Evolutionary conservation across 2,888 invertebrate genomes (phyloP).

Genomic region (Arge pagana): DNA sequence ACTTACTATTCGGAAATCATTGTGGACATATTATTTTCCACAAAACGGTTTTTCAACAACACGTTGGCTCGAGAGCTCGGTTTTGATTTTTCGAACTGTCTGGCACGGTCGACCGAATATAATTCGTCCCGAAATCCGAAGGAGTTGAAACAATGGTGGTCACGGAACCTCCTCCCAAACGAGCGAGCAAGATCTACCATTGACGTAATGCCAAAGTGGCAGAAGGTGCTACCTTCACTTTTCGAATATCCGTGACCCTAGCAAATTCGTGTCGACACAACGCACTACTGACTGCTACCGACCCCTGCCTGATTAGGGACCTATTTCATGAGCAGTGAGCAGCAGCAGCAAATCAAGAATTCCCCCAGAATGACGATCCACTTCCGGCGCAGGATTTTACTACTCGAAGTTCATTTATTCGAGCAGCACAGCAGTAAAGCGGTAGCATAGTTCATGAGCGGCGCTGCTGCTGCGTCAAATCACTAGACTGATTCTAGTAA

Average conservation of each 20-base stretch:
- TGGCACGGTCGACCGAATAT: background rate
- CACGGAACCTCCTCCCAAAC: conserved; percentile 51
- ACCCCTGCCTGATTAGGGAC: no score
- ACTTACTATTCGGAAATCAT: conserved; percentile 62
- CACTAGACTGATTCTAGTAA: no score
- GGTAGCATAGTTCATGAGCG: no score
- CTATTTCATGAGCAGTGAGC: no score
- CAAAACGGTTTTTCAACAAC: conserved; percentile 8
- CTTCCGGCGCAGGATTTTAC: no score
- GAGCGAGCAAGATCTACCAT: conserved; percentile 46
- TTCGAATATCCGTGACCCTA: conserved; percentile 28
- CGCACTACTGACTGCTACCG: no score
- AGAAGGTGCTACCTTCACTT: conserved; percentile 41
- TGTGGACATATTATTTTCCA: conserved; percentile 56
- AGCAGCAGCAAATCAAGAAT: no score
- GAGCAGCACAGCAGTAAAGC: no score
- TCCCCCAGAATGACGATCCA: no score
- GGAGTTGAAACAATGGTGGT: conserved; percentile 52
- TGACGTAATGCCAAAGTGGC: conserved; percentile 54
- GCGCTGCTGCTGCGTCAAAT: no score
- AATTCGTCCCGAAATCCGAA: conserved; percentile 29
- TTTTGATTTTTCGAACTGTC: background rate
- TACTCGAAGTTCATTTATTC: no score
- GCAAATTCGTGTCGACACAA: conserved; percentile 20
- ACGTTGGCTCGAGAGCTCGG: conserved; percentile 3